Base-by-base conservation (phyloP, 2,113 vertebrate species). In the Rhea americana region DNA sequence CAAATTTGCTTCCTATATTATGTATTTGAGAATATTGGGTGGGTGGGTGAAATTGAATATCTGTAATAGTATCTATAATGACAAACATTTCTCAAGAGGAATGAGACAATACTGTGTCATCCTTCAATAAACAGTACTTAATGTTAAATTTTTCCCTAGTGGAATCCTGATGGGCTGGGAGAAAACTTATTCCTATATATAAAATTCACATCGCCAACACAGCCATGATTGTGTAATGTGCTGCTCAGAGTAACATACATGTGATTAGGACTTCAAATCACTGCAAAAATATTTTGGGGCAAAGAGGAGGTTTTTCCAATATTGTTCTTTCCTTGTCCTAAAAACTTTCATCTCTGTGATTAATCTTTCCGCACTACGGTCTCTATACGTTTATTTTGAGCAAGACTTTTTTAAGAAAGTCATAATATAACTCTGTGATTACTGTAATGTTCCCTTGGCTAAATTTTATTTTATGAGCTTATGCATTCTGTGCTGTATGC, bases 251-350 rank as follows among this genome's bases (percentile, higher is more conserved):
- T n/a, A 78, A 15, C 45, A 26, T 7, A 51, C 22, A 2, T 53
- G 5, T 45, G 7, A 20, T 39, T 77, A 62, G 21, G 50, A 22
- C 18, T 51, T 92, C 17, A 77, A 81, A 62, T 53, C 6, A 21
- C 25, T 50, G 8, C 5, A 59, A 66, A 80, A 85, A n/a, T 5
- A 5, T 45, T 6, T 39, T 24, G 3, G 5, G 20, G 13, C 4
- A n/a, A 2, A 3, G 1, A 9, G 2, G 13, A 37, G 19, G 39
- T 56, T 2, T 17, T 21, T 81, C 13, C 3, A 15, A 25, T 72
- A 14, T 2, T 1, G 8, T 25, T 39, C 11, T 62, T 24, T 63
- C 20, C 13, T 74, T 66, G 5, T 80, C 26, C 24, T 89, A 28
- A 77, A 77, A 25, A 20, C 3, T 67, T 88, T 63, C 70, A 13